These are phyloP conservation scores for honey bee (Apis mellifera) DNA, from an alignment of 1,140 invertebrate species.

Conservation along the genomic window Amel_HAv3.1 CM009932.2:9605001-9605500, in stretches of 20 bases:
- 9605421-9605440: slow-evolving; percentile 59
- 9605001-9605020: not conserved
- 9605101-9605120: slow-evolving; percentile 63
- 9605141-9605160: slow-evolving; percentile 30
- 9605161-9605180: slow-evolving; percentile 29
- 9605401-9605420: slow-evolving; percentile 69
- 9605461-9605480: slow-evolving; percentile 15
- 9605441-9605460: slow-evolving; percentile 35
- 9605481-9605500: slow-evolving; percentile 3
- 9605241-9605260: not conserved
- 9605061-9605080: slow-evolving; percentile 58
- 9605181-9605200: slow-evolving; percentile 10
- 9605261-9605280: not conserved
- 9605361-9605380: slow-evolving; percentile 64
- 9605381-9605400: slow-evolving; percentile 69
- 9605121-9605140: slow-evolving; percentile 48
- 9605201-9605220: not conserved
- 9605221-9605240: not conserved
- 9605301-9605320: slow-evolving; percentile 20
- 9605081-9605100: slow-evolving; percentile 59
- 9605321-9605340: slow-evolving; percentile 47
- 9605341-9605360: slow-evolving; percentile 56
- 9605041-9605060: slow-evolving; percentile 21
- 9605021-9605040: not conserved
- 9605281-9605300: slow-evolving; percentile 21